These are phyloP conservation scores for Cettia cetti DNA, from an alignment of 2,113 vertebrate genomes.

Conservation along the genomic window DNA sequence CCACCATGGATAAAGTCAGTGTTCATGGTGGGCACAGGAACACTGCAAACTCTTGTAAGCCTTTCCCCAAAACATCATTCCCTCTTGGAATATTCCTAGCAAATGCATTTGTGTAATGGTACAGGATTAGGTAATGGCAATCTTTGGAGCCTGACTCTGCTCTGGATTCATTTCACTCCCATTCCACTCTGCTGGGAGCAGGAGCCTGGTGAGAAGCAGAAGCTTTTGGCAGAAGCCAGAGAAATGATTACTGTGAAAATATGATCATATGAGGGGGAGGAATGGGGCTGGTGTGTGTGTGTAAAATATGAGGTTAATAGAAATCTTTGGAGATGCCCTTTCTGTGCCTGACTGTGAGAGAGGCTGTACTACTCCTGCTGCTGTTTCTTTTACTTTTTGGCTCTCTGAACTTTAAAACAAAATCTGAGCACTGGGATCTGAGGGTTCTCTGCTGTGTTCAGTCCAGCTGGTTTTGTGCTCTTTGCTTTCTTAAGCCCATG, in stretches of 20 bases:
- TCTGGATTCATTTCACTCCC: constrained; percentile 43
- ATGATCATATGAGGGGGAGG: background rate
- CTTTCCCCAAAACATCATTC: background rate
- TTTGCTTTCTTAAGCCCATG: background rate
- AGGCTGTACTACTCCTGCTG: background rate
- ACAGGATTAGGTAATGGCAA: constrained; percentile 47
- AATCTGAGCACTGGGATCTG: background rate
- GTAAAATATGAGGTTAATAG: constrained; percentile 7
- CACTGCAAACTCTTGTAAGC: background rate
- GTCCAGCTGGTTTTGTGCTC: background rate
- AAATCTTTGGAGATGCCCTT: constrained; percentile 33
- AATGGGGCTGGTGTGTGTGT: background rate
- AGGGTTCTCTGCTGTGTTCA: background rate
- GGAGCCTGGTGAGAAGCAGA: constrained; percentile 30
- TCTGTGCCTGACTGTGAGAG: background rate
- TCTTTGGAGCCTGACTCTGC: constrained; percentile 25
- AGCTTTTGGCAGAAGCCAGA: background rate
- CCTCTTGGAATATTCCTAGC: constrained; percentile 47
- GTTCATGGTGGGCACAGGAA: background rate
- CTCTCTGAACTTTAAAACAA: background rate
- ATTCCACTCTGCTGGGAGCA: constrained; percentile 43
- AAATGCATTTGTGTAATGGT: constrained; percentile 3
- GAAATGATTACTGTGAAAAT: constrained; percentile 49
- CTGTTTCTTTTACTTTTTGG: background rate
- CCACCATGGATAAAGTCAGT: background rate